Conservation (phyloP, 2,113 vertebrate genomes). For the Gymnarchus niloticus region DNA sequence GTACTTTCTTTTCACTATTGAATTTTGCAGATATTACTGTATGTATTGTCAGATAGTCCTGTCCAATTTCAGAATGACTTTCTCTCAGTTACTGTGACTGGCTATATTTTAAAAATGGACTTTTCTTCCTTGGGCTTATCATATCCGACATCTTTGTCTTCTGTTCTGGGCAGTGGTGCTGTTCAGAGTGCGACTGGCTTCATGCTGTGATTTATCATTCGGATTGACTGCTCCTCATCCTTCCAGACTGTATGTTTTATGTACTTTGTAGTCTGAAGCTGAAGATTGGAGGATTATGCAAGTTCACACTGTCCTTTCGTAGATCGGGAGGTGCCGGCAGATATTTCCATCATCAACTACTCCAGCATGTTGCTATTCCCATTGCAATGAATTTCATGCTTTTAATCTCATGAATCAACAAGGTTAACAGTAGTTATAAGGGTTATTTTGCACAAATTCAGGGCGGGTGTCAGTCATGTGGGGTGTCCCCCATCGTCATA, state of each 20-base stretch:
- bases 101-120: background rate
- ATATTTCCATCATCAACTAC: background rate
- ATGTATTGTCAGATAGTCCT: background rate
- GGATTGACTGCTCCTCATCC: conserved; percentile 1
- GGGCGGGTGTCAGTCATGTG: background rate
- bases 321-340: background rate
- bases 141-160: background rate
- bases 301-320: background rate
- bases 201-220: background rate
- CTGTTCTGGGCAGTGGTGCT: background rate
- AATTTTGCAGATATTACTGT: no score
- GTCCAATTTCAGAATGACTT: background rate
- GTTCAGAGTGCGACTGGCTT: background rate
- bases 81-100: background rate
- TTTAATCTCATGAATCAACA: background rate
- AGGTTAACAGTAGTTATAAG: background rate
- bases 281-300: background rate
- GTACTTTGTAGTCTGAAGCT: conserved; percentile 8
- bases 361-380: background rate
- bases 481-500: background rate
- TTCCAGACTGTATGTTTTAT: conserved; percentile 18
- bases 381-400: background rate
- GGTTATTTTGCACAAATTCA: background rate
- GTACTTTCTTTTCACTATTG: no score
- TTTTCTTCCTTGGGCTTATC: background rate